Conservation (phyloP, 2,113 vertebrate genomes). For the Monarcha castaneiventris region DNA sequence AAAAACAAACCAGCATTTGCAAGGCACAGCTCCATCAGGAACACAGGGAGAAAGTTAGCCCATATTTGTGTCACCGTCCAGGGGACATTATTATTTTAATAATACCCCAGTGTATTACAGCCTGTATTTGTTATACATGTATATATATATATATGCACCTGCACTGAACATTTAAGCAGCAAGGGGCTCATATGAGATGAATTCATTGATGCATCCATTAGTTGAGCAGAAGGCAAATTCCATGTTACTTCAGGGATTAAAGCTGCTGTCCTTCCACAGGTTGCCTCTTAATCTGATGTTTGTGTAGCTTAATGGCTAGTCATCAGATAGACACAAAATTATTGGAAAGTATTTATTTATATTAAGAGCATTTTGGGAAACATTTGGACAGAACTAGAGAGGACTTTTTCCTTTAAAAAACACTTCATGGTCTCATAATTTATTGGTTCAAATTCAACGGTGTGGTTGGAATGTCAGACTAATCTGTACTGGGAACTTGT, state of each 20-base stretch:
- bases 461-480: neutral
- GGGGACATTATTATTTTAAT: neutral
- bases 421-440: neutral
- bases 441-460: neutral
- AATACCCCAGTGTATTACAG: neutral
- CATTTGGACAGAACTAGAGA: neutral
- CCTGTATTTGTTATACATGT: neutral
- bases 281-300: neutral
- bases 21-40: neutral
- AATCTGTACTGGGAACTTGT: neutral
- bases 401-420: neutral
- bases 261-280: neutral
- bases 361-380: neutral
- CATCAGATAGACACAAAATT: neutral
- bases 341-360: neutral
- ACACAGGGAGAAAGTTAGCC: neutral
- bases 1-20: neutral
- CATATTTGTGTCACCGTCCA: neutral
- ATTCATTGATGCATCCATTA: neutral
- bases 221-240: neutral
- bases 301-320: neutral
- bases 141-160: neutral
- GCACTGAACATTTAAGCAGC: neutral
- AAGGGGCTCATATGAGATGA: neutral
- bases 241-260: neutral